These are phyloP conservation scores for Gerris buenoi DNA, from an alignment of 1,140 invertebrate species.

Conservation along the genomic window DNA sequence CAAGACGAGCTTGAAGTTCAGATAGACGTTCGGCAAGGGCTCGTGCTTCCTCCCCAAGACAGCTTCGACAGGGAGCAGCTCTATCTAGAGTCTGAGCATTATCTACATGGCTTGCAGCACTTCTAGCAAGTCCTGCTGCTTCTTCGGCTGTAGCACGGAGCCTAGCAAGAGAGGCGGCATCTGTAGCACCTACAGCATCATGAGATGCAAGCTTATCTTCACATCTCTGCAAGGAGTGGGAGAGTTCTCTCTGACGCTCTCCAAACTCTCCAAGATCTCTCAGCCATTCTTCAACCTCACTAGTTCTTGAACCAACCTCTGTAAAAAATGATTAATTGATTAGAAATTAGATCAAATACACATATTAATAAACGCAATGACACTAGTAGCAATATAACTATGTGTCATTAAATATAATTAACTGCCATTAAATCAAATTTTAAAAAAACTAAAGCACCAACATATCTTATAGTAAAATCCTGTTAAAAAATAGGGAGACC, in stretches of 20 bases:
- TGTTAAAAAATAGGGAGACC: too few species aligned
- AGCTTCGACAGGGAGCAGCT: conserved; percentile 33
- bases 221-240: conserved; percentile 64
- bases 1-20: conserved; percentile 56
- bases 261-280: conserved; percentile 69
- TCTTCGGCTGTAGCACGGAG: neutral
- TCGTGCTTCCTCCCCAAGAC: conserved; percentile 58
- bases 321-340: neutral
- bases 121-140: conserved; percentile 39
- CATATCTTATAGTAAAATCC: too few species aligned
- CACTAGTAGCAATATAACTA: too few species aligned
- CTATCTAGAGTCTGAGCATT: conserved; percentile 15
- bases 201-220: conserved; percentile 74
- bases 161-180: conserved; percentile 7
- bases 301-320: conserved; percentile 42
- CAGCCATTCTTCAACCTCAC: conserved; percentile 69
- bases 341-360: too few species aligned
- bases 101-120: conserved; percentile 13
- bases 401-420: too few species aligned
- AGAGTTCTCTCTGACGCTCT: conserved; percentile 66
- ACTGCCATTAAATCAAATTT: too few species aligned
- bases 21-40: conserved; percentile 60
- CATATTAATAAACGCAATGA: too few species aligned
- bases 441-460: too few species aligned
- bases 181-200: conserved; percentile 42